These are phyloP conservation scores for Luperina nickerlii DNA, from an alignment of 2,888 invertebrate species.

Conservation along the genomic window DNA sequence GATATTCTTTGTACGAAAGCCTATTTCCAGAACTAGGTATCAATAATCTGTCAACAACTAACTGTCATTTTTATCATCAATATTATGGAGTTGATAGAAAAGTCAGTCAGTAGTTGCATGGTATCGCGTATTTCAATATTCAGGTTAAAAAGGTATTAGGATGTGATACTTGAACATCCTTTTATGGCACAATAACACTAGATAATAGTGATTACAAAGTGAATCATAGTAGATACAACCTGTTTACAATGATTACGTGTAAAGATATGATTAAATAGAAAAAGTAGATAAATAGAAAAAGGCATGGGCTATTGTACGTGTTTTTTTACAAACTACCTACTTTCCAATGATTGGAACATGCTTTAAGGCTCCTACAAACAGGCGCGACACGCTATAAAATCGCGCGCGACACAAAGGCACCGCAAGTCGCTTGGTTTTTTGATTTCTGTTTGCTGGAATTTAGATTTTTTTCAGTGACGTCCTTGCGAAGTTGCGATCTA, in stretches of 20 bases:
- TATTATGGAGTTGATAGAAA: not conserved
- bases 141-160: conserved; percentile 41
- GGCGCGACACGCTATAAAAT: too few species aligned
- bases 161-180: not conserved
- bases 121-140: conserved; percentile 34
- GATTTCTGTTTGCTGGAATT: too few species aligned
- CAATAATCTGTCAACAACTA: not conserved
- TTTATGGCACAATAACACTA: conserved; percentile 44
- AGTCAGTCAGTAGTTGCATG: not conserved
- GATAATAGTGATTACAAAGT: conserved; percentile 27
- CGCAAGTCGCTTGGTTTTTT: too few species aligned
- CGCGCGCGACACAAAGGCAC: too few species aligned
- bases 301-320: not conserved
- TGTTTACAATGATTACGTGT: conserved; percentile 7
- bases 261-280: not conserved
- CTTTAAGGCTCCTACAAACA: too few species aligned
- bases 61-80: not conserved
- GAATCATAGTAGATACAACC: conserved; percentile 26
- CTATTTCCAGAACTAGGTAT: not conserved
- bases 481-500: too few species aligned
- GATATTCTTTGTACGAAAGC: not conserved
- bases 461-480: too few species aligned
- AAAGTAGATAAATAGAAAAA: conserved; percentile 29
- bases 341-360: too few species aligned
- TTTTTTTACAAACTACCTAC: not conserved